Base-by-base conservation (phyloP, 2,797 vertebrate genomes). In the Enteromius paludinosus region DNA sequence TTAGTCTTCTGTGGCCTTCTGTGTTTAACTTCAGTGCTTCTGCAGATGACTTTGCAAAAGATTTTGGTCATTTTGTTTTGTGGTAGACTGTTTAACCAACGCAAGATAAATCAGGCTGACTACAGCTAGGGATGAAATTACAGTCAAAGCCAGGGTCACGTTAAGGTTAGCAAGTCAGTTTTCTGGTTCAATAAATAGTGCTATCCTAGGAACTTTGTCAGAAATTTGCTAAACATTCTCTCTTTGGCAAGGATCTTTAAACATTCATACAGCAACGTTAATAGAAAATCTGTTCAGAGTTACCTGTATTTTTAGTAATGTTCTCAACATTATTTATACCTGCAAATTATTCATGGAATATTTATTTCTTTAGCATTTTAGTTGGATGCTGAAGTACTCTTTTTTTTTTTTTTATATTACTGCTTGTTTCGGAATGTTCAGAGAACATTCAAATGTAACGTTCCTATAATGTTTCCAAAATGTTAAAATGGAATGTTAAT, bases 71-170 rank as follows among this genome's bases (percentile, higher is more conserved):
- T 30, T 54, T 23, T 59, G 17, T 11, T 56, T 56, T 59, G 61
- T 6, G 56, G 66, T 18, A 33, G 65, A 23, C 25, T 11, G 54
- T 72, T 71, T 25, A 38, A 41, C 20, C n/a, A 68, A 25, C 45
- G 9, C 0, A 4, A 59, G 25, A 38, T 70, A 12, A 43, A 79
- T 45, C 35, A 15, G 18, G 45, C 61, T 43, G 33, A 35, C 8
- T 2, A 20, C 2, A 41, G 61, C 43, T 28, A 4, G 41, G 25
- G 45, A 66, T 75, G 11, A 75, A 66, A 82, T 82, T 65, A 75
- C 80, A 74, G 61, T 66, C 30, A 28, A 72, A 30, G 15, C 30
- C 14, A 6, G 4, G 59, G 15, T 66, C 45, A 66, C 0, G 4
- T 66, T 65, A 54, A 43, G 45, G n/a, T 74, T 54, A 66, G 61